A percentile compares a stretch with the other conserved stretches of the same genome.
These are phyloP conservation scores for Aramus guarauna DNA, from an alignment of 2,113 vertebrate genomes.

Conservation along the genomic window DNA sequence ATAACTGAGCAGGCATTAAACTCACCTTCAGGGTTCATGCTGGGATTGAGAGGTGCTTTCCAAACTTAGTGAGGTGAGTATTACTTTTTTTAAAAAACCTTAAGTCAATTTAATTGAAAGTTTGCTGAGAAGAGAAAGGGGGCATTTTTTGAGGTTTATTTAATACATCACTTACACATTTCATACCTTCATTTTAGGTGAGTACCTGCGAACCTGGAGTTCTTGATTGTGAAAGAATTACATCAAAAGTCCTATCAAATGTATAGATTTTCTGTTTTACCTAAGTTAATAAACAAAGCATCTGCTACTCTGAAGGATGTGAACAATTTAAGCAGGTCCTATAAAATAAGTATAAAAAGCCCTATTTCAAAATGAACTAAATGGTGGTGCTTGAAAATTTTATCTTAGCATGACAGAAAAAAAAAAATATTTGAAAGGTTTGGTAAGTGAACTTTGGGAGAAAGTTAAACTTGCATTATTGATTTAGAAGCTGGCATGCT, in stretches of 20 bases:
- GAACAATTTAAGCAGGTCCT: neutral
- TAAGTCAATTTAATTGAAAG: neutral
- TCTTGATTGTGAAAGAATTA: neutral
- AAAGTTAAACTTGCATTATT: constrained; percentile 14
- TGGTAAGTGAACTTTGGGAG: neutral
- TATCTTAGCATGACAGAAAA: neutral
- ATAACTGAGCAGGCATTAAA: neutral
- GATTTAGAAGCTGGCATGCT: neutral
- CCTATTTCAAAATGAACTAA: neutral
- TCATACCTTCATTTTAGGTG: neutral
- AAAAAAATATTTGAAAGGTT: neutral
- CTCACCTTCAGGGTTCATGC: neutral
- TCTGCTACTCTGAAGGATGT: neutral
- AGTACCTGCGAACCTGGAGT: neutral
- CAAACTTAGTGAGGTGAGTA: neutral
- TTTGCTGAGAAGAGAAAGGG: neutral
- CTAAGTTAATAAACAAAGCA: neutral
- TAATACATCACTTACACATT: rapidly evolving
- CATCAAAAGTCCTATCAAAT: neutral
- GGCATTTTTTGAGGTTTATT: neutral
- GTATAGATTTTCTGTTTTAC: neutral
- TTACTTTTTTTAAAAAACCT: neutral
- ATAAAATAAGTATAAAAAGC: neutral
- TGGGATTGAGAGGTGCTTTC: neutral
- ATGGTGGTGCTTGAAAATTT: neutral